Evolutionary conservation across 2,797 vertebrate genomes (phyloP).

Genomic region (Scyliorhinus canicula): DNA sequence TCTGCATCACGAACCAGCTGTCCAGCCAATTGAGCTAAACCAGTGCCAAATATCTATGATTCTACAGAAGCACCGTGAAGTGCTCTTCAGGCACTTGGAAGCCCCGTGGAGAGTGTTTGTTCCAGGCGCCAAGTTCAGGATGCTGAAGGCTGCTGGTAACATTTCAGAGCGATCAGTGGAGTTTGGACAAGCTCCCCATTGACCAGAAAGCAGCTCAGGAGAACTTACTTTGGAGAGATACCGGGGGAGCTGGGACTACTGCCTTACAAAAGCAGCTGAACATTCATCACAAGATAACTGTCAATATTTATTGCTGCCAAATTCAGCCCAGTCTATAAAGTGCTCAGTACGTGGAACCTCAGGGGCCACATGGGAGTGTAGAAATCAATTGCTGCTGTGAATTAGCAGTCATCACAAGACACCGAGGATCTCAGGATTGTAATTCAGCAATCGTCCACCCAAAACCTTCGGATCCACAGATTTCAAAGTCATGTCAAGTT

Average conservation of each 20-base stretch:
- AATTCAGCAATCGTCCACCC: neutral
- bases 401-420: neutral
- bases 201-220: neutral
- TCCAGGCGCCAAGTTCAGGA: neutral
- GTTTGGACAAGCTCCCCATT: neutral
- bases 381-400: neutral
- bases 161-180: neutral
- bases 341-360: neutral
- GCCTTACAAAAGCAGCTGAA: neutral
- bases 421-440: no score
- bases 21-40: no score
- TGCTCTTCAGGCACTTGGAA: neutral
- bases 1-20: no score
- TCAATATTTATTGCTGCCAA: neutral
- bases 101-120: neutral
- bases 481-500: neutral
- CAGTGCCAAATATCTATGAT: neutral
- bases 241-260: neutral
- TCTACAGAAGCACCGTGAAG: neutral
- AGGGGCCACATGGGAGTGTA: neutral
- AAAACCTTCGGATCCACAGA: neutral
- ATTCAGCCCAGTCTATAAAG: neutral
- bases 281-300: neutral
- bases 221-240: neutral
- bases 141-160: neutral